phyloP scores from a whole-genome alignment of 2,113 vertebrate species.

The Grantiella picta region DNA sequence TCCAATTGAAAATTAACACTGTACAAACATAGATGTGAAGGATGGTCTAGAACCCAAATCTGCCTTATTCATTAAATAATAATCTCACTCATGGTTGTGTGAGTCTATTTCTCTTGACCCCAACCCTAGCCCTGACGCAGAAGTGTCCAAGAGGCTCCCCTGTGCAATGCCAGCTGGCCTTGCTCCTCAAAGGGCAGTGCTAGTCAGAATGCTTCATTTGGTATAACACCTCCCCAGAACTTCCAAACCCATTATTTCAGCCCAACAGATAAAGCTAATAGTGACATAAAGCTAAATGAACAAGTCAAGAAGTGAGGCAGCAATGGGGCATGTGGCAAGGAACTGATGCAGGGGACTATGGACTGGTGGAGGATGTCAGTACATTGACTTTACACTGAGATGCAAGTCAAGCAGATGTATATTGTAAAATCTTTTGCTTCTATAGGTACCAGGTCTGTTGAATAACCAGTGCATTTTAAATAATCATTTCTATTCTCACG shows the following conservation, averaged over 20 bases:
- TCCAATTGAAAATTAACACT: neutral
- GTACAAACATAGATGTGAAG: neutral
- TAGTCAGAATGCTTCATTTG: fast-evolving
- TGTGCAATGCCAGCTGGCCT: neutral
- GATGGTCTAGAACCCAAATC: neutral
- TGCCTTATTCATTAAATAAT: neutral
- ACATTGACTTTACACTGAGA: neutral
- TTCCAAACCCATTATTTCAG: neutral
- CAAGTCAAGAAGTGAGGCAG: neutral
- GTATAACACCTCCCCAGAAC: neutral
- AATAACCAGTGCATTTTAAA: neutral
- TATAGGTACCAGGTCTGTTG: neutral
- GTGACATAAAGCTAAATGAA: neutral
- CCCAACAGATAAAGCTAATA: neutral
- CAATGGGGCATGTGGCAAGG: neutral
- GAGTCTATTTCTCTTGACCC: neutral
- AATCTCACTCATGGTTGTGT: neutral
- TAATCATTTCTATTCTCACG: neutral
- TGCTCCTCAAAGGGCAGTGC: neutral
- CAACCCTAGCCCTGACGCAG: neutral
- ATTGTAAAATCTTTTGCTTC: neutral
- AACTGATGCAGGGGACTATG: fast-evolving
- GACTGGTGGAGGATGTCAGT: neutral
- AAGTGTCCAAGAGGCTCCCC: neutral
- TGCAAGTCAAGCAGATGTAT: neutral